These are phyloP conservation scores for Dorcus parallelipipedus DNA, from an alignment of 2,888 invertebrate species.

Conservation along the genomic window DNA sequence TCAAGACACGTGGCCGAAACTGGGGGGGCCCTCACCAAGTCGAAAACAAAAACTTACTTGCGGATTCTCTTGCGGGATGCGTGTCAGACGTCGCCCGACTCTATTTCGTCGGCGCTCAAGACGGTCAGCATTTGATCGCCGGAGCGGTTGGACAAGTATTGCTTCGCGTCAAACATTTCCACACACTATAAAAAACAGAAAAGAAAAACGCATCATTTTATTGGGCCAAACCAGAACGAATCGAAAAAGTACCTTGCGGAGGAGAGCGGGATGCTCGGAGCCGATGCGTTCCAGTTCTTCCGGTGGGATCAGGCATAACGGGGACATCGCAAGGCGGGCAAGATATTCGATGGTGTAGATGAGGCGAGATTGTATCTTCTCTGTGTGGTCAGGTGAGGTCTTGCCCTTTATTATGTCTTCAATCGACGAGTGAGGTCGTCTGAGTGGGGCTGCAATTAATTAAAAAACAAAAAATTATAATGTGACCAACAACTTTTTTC, in stretches of 20 bases:
- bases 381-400: constrained; percentile 20
- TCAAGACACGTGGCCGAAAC: too few relatives aligned
- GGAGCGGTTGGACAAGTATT: constrained; percentile 43
- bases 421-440: constrained; percentile 41
- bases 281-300: constrained; percentile 54
- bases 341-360: constrained; percentile 50
- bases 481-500: constrained; percentile 24
- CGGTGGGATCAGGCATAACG: constrained; percentile 53
- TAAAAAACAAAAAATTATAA: constrained; percentile 16
- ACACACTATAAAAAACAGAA: constrained; percentile 40
- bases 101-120: constrained; percentile 34
- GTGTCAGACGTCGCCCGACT: constrained; percentile 32
- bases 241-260: constrained; percentile 49
- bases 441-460: constrained; percentile 26
- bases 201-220: background rate
- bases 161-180: constrained; percentile 46
- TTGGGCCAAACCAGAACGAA: background rate
- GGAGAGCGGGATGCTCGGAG: constrained; percentile 52
- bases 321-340: constrained; percentile 55
- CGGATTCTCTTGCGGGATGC: constrained; percentile 4
- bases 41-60: constrained; percentile 2
- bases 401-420: constrained; percentile 43
- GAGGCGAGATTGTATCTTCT: constrained; percentile 13
- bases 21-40: background rate
- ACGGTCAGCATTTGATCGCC: constrained; percentile 32